Evolutionary conservation across 2,888 invertebrate genomes (phyloP).

Genomic region (Gastracanthus pulcherrimus): DNA sequence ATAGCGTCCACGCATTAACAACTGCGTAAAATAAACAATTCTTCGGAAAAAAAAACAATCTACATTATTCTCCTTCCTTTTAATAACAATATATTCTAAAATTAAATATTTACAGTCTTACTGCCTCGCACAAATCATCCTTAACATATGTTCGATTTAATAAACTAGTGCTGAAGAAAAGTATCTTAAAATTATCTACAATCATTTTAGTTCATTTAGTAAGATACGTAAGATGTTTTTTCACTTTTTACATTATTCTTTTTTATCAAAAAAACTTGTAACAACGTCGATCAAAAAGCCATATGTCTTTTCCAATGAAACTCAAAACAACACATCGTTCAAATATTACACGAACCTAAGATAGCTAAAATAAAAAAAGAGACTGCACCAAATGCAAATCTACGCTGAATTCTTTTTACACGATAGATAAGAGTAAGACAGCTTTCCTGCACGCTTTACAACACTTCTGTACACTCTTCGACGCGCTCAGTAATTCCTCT

Average conservation of each 20-base stretch:
- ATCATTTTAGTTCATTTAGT: not conserved
- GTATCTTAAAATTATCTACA: not conserved
- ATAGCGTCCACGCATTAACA: constrained; percentile 39
- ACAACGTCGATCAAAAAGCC: not conserved
- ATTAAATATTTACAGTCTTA: constrained; percentile 43
- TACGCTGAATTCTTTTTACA: not conserved
- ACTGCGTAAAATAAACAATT: constrained; percentile 51
- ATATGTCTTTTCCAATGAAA: not conserved
- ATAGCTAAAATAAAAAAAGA: too few species aligned
- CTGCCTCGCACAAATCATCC: not conserved
- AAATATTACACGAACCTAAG: too few species aligned
- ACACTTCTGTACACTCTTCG: not conserved
- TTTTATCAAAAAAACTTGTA: too few species aligned
- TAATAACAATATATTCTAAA: constrained; percentile 43
- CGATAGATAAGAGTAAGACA: not conserved
- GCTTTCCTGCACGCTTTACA: not conserved
- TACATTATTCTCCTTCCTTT: constrained; percentile 15
- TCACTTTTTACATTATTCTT: not conserved
- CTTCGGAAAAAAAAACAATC: constrained; percentile 36
- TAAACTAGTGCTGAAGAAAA: not conserved
- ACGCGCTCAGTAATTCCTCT: constrained; percentile 72
- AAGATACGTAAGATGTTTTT: not conserved
- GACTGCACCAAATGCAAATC: too few species aligned
- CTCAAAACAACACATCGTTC: not conserved
- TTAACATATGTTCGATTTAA: not conserved